Evolutionary conservation across 1,140 invertebrate species (phyloP).

Genomic region (Theocolax elegans): DNA sequence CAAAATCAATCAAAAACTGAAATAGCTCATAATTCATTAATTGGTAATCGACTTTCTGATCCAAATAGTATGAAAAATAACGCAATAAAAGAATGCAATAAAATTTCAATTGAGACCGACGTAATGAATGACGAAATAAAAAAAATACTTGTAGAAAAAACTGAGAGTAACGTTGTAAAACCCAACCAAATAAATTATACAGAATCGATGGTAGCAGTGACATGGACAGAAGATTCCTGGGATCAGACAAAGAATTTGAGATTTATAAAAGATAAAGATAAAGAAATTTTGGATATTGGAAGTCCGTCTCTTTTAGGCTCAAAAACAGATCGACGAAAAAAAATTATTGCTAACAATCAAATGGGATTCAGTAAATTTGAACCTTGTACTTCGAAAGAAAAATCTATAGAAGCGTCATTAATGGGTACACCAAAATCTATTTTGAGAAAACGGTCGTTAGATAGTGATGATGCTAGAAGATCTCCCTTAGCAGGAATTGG

Average conservation of each 20-base stretch:
- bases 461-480: constrained; percentile 28
- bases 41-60: background rate
- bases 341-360: too few species aligned
- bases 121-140: background rate
- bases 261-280: background rate
- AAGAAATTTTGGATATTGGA: constrained; percentile 1
- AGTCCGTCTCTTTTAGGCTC: constrained; percentile 19
- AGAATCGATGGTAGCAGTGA: background rate
- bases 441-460: background rate
- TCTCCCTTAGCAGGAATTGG: constrained; percentile 49
- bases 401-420: background rate
- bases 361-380: background rate
- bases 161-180: background rate
- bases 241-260: constrained; percentile 41
- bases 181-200: background rate
- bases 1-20: too few species aligned
- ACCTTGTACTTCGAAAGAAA: background rate
- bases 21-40: too few species aligned
- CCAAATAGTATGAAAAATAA: background rate
- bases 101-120: background rate
- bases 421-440: background rate
- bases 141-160: background rate
- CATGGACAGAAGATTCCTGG: constrained; percentile 60
- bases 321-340: too few species aligned
- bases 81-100: background rate